Base-by-base conservation (phyloP, 64 coral and sea anemone species). In the Cladopsammia gracilis region DNA sequence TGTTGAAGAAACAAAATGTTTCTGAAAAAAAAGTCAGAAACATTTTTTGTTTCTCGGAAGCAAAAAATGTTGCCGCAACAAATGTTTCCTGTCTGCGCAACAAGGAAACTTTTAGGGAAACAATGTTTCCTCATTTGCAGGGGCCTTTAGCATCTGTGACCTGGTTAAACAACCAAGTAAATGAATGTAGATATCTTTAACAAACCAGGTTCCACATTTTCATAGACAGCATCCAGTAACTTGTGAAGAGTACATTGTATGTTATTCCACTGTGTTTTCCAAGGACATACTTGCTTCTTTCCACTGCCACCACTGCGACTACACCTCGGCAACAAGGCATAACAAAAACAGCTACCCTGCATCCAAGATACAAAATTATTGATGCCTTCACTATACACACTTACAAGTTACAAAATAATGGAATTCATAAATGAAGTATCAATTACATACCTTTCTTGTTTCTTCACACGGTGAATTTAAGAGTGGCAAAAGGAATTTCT, bases 281-380 rank as follows among this genome's bases (percentile, higher is more conserved):
- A 94, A 67, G 77, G 71, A 70, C 54, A 72, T 5, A 71, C 58
- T 16, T 89, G 87, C 57, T 76, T 89, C 45, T 85, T 94, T 1
- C 77, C 92, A 57, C 73, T 52, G 16, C 43, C 54, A 75, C 70
- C 87, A 83, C 77, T 74, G 6, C 87, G 57, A 34, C 69, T 88
- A 46, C 92, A 94, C 72, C 87, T 89, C 11, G 92, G 92, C 24
- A 94, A 74, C 18, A 65, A 20, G 62, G 92, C 92, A 83, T 82
- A 94, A 81, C 92, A 94, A 19, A 25, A 1, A 67, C 86, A 89
- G 24, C 86, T 86, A 48, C 53, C 65, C 92, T 94, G 67, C 19
- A 43, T 48, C 3, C 64, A 25, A 64, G 24, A 64, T 2, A 75
- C 14, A 20, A 47, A 15, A 16, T 19, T 74, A 14, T 20, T 20